phyloP scores from a whole-genome alignment of 2,888 invertebrate species.

The Leptopilina myrica region DNA sequence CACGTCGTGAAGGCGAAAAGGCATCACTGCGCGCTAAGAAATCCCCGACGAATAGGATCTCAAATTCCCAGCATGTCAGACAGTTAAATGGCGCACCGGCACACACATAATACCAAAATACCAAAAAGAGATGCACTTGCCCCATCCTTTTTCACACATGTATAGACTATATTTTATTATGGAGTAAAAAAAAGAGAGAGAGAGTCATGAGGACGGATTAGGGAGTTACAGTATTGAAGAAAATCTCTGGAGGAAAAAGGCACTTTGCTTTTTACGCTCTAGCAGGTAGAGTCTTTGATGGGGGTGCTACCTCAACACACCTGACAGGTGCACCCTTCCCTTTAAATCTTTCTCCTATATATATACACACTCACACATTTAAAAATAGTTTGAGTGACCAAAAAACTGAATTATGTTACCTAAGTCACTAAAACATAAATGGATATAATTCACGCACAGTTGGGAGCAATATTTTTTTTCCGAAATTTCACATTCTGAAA shows the following conservation, averaged over 20 bases:
- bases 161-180: no score
- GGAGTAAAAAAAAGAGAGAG: neutral
- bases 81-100: constrained; percentile 35
- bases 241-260: constrained; percentile 59
- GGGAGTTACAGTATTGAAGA: constrained; percentile 53
- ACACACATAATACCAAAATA: constrained; percentile 33
- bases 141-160: neutral
- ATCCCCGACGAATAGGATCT: constrained; percentile 37
- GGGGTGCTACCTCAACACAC: constrained; percentile 61
- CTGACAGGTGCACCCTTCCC: constrained; percentile 68
- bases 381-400: neutral
- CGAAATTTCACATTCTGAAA: neutral
- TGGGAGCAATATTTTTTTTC: neutral
- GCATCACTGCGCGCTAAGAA: constrained; percentile 19
- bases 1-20: constrained; percentile 31
- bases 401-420: neutral
- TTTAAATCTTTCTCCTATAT: constrained; percentile 45
- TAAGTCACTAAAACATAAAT: neutral
- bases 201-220: constrained; percentile 53
- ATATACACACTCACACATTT: neutral
- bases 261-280: constrained; percentile 65
- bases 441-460: constrained; percentile 6
- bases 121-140: constrained; percentile 25
- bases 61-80: constrained; percentile 29
- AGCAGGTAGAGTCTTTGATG: constrained; percentile 64